Percentiles rank a stretch among this genome's conserved stretches.
Evolutionary conservation across 2,888 invertebrate genomes (phyloP).

Genomic region (Stenolophus ochropezus): DNA sequence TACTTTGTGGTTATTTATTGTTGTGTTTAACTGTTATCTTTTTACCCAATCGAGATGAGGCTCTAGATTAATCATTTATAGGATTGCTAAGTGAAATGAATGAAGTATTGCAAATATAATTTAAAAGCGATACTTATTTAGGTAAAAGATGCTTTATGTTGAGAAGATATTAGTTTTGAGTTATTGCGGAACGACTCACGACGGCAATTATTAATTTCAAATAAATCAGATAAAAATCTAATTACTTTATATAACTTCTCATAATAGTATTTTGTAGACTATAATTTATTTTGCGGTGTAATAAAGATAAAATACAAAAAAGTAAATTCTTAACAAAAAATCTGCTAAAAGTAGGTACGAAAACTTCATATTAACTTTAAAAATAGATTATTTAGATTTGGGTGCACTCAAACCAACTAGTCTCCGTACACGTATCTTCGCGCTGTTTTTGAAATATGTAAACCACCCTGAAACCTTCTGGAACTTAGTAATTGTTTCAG

Average conservation of each 20-base stretch:
- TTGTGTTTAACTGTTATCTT: slow-evolving; percentile 23
- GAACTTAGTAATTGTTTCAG: no score
- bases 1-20: slow-evolving; percentile 26
- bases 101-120: slow-evolving; percentile 12
- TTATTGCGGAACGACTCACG: not conserved
- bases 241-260: not conserved
- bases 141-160: not conserved
- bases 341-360: no score
- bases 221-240: not conserved
- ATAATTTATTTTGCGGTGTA: not conserved
- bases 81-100: slow-evolving; percentile 1
- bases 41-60: slow-evolving; percentile 9
- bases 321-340: no score
- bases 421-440: no score
- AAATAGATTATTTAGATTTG: no score
- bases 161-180: not conserved
- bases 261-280: not conserved
- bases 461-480: no score
- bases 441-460: no score
- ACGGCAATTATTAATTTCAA: not conserved
- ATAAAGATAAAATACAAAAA: not conserved
- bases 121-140: not conserved
- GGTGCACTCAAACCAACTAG: no score
- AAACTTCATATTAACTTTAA: no score
- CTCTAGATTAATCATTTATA: slow-evolving; percentile 11